Base-by-base conservation (phyloP, 92 coral and sea anemone genomes). In the Umimayanthus kanabou region DNA sequence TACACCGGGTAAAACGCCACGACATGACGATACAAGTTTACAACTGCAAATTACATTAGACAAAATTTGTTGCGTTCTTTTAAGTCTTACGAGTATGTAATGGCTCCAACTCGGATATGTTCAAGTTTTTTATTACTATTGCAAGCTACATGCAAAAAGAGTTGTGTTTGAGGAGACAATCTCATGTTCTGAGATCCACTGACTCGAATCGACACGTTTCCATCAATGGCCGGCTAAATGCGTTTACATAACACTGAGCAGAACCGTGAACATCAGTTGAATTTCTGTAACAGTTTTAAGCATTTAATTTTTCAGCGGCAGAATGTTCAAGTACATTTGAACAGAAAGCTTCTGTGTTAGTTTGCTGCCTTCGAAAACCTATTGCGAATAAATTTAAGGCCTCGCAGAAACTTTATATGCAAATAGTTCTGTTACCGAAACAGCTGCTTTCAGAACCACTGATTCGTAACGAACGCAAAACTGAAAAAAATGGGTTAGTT, bases 361-460 rank as follows among this genome's bases (percentile, higher is more conserved):
- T 43, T 47, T 47, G 50, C 9, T 47, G 50, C 50, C 50, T 47
- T 47, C 50, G 10, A 47, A 9, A 39, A 39, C 28, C 29, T 18
- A 0, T 15, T n/a, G 18, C 45, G 79, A 75, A 75, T 29, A 73
- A 6, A 75, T 20, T 75, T 39, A 16, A 33, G 26, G 18, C 22
- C 23, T 40, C 29, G n/a, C 26, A 75, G 45, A 37, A 33, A 37
- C 39, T 75, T 75, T n/a, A n/a, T n/a, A 39, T 75, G 50, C 45
- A 39, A 75, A 75, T 75, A 18, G 1, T 73, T 73, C 8, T 73
- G 49, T 39, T 33, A 50, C 28, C 25, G 43, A 20, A 75, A 75
- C 79, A 75, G 79, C 79, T 75, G 79, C 45, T 75, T 39, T 39
- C 25, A 16, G 28, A 75, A n/a, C 69, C 69, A 61, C 20, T 61